These are phyloP conservation scores for Pelecanoides urinatrix DNA, from an alignment of 2,113 vertebrate species.

Conservation along the genomic window DNA sequence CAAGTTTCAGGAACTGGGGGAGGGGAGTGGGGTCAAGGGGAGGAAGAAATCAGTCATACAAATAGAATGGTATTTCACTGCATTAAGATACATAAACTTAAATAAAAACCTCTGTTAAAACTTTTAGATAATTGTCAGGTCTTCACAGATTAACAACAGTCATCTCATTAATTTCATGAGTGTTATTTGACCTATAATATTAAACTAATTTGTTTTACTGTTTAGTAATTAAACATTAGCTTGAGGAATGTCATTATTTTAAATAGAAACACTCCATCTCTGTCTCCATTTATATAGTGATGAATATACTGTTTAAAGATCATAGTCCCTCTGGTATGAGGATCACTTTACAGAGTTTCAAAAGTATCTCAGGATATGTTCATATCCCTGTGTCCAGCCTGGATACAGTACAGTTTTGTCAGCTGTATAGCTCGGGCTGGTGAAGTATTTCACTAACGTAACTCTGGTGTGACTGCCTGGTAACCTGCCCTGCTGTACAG, in stretches of 20 bases:
- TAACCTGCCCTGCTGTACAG: not conserved
- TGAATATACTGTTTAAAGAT: not conserved
- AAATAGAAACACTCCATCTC: not conserved
- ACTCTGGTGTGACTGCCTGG: not conserved
- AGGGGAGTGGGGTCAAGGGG: too few species aligned
- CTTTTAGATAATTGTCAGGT: not conserved
- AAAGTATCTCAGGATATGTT: not conserved
- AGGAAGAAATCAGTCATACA: not conserved
- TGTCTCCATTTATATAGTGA: not conserved
- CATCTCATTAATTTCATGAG: not conserved
- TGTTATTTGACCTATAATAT: not conserved
- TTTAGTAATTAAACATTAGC: conserved; percentile 19
- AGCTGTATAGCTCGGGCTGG: not conserved
- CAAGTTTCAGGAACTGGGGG: not conserved
- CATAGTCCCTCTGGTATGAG: not conserved
- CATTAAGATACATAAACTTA: not conserved
- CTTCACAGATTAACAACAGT: not conserved
- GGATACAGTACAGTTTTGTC: not conserved
- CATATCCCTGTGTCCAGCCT: not conserved
- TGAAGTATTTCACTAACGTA: not conserved
- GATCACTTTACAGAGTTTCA: not conserved
- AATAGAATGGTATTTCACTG: not conserved
- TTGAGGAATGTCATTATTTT: not conserved
- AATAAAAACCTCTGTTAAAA: not conserved
- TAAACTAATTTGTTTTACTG: not conserved